These are phyloP conservation scores for Hirtodrosophila cameraria DNA, from an alignment of 2,888 invertebrate species.

Conservation along the genomic window DNA sequence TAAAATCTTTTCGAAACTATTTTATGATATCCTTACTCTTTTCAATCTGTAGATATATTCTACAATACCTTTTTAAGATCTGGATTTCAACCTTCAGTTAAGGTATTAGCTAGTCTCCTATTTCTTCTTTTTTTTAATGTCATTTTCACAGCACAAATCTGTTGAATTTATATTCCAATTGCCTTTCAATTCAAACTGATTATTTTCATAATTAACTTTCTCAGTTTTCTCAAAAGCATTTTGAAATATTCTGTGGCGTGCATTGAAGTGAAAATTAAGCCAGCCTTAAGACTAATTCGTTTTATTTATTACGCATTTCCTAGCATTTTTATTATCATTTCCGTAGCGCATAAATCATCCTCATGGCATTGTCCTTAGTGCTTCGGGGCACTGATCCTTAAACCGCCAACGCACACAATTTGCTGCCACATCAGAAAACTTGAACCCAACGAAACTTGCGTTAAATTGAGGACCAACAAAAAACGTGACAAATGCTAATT, in stretches of 20 bases:
- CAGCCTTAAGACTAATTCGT: conserved; percentile 62
- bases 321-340: conserved; percentile 78
- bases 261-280: conserved; percentile 55
- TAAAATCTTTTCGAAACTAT: too few relatives aligned
- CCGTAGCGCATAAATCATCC: conserved; percentile 75
- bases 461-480: conserved; percentile 63
- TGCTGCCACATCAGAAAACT: conserved; percentile 58
- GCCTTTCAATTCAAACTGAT: background rate
- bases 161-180: conserved; percentile 25
- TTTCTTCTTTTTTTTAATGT: too few relatives aligned
- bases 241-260: conserved; percentile 21
- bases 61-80: too few relatives aligned
- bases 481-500: conserved; percentile 81
- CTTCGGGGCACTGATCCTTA: conserved; percentile 29
- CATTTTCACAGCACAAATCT: background rate
- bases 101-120: too few relatives aligned
- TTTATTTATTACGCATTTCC: conserved; percentile 78
- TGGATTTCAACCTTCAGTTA: too few relatives aligned
- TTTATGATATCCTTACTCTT: too few relatives aligned
- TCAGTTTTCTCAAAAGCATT: conserved; percentile 11
- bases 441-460: conserved; percentile 63
- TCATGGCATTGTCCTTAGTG: conserved; percentile 45
- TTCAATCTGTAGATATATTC: too few relatives aligned
- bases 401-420: conserved; percentile 47
- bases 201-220: background rate